A percentile compares a stretch with the other conserved stretches of the same genome.
Conservation (phyloP, 2,888 invertebrate genomes). For the Bibio marci region DNA sequence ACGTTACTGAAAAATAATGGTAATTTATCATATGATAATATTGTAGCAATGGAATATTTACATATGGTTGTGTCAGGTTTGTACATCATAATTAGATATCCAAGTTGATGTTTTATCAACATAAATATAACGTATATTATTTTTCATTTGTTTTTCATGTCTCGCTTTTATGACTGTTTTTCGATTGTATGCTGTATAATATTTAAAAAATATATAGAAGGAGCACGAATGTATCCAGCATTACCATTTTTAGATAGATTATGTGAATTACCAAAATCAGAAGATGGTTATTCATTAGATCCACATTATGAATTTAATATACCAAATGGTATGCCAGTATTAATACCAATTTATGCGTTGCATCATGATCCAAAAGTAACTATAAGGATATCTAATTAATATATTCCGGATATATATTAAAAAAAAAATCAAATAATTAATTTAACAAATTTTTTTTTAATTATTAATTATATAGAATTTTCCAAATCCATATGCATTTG, state of each 20-base stretch:
- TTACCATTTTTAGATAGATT: conserved; percentile 25
- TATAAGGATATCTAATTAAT: too few relatives aligned
- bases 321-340: conserved; percentile 22
- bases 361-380: conserved; percentile 26
- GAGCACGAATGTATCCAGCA: conserved; percentile 25
- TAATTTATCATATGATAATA: conserved; percentile 22
- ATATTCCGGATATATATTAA: too few relatives aligned
- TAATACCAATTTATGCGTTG: conserved; percentile 21
- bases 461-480: conserved; percentile 17
- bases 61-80: conserved; percentile 23
- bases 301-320: conserved; percentile 19
- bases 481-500: conserved; percentile 21
- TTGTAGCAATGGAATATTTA: conserved; percentile 29
- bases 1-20: conserved; percentile 22
- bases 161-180: too few relatives aligned
- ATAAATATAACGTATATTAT: too few relatives aligned
- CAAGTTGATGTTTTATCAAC: too few relatives aligned
- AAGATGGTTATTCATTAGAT: conserved; percentile 16
- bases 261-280: conserved; percentile 15
- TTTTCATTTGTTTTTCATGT: too few relatives aligned
- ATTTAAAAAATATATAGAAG: conserved; percentile 13
- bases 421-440: too few relatives aligned
- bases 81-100: too few relatives aligned
- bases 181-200: too few relatives aligned
- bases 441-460: too few relatives aligned